phyloP scores from a whole-genome alignment of 2,797 vertebrate species.

The Tokudaia tokunoshimensis region DNA sequence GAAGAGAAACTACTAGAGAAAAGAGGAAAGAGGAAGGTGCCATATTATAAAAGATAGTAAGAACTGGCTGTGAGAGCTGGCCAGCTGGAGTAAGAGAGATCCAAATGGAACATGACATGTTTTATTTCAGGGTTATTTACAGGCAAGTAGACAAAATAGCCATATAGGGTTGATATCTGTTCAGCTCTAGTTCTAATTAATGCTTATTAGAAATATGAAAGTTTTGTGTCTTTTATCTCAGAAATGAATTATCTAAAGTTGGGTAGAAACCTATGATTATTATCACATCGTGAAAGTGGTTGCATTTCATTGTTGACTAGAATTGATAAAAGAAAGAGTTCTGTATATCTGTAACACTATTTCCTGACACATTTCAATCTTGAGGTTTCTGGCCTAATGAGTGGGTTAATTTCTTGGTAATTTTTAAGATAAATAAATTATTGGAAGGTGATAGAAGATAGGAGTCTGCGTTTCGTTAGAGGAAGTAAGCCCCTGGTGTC shows the following conservation, averaged over 20 bases:
- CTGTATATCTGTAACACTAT: neutral
- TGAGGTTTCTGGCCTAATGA: neutral
- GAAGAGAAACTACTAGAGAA: neutral
- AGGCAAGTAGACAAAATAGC: no score
- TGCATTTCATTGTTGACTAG: neutral
- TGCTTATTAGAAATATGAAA: no score
- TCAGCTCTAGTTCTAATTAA: no score
- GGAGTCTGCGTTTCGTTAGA: neutral
- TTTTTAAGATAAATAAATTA: neutral
- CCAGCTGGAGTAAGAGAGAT: no score
- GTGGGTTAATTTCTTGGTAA: neutral
- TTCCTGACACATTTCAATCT: neutral
- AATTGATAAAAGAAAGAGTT: neutral
- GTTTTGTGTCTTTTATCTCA: no score
- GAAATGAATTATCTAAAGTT: no score
- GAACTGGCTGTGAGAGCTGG: no score
- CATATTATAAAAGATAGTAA: neutral
- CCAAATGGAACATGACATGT: no score
- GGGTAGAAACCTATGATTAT: no score
- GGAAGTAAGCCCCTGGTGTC: neutral
- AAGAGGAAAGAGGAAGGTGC: neutral
- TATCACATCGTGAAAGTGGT: neutral
- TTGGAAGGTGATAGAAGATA: neutral
- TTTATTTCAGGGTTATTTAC: no score
- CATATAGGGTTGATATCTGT: no score